Evolutionary conservation across 2,113 vertebrate genomes (phyloP).

Genomic region (Ornithorhynchus anatinus): DNA sequence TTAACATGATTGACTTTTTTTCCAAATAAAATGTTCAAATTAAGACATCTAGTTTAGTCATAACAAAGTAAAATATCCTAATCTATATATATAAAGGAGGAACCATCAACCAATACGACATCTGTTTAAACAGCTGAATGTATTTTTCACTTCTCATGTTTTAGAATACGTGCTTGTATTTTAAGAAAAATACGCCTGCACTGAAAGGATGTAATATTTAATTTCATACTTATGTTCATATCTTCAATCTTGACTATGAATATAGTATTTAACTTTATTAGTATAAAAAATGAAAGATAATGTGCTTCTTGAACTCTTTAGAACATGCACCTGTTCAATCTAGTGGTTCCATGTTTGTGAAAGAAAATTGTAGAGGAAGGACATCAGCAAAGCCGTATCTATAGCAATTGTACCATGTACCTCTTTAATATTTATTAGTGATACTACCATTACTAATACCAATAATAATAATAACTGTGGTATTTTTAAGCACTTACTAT

Average conservation of each 20-base stretch:
- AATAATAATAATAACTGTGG: too few species aligned
- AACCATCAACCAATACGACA: slow-evolving; percentile 19
- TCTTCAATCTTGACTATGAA: slow-evolving; percentile 24
- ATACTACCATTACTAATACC: too few species aligned
- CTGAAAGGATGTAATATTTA: slow-evolving; percentile 2
- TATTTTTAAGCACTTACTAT: too few species aligned
- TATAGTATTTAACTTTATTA: slow-evolving; percentile 49
- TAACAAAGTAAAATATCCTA: slow-evolving; percentile 38
- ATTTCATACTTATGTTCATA: slow-evolving; percentile 34
- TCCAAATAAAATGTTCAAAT: slow-evolving; percentile 41
- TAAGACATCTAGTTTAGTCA: slow-evolving; percentile 20
- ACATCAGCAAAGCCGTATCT: slow-evolving; percentile 20
- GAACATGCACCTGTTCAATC: slow-evolving; percentile 13
- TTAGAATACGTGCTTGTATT: neutral
- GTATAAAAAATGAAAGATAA: slow-evolving; percentile 38
- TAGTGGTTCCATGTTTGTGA: slow-evolving; percentile 30
- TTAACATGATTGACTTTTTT: slow-evolving; percentile 38
- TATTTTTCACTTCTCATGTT: slow-evolving; percentile 3
- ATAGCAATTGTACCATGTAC: too few species aligned
- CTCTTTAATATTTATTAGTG: too few species aligned
- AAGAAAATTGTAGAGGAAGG: slow-evolving; percentile 20
- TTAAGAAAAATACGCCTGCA: neutral
- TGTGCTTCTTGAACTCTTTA: slow-evolving; percentile 22
- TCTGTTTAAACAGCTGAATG: slow-evolving; percentile 34
- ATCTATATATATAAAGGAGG: slow-evolving; percentile 47